Evolutionary conservation across 2,113 vertebrate genomes (phyloP).

Genomic region (Litocranius walleri): DNA sequence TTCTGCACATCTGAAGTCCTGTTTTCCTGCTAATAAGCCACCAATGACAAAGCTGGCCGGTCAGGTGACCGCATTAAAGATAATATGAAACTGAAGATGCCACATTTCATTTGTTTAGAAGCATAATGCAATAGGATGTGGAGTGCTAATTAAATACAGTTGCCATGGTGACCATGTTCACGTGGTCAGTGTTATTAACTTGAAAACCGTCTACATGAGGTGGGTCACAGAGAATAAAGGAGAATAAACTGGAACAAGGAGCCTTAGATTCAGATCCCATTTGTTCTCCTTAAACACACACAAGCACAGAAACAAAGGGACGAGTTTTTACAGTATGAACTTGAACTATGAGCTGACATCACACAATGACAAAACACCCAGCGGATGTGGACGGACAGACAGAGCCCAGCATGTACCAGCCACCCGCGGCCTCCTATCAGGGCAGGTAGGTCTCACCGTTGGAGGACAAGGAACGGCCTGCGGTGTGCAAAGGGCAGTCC

Average conservation of each 20-base stretch:
- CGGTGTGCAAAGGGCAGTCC: neutral
- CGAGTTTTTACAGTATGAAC: rapidly evolving
- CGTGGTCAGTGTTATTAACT: slow-evolving; percentile 55
- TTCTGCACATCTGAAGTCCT: neutral
- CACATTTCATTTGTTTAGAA: slow-evolving; percentile 67
- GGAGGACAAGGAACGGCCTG: neutral
- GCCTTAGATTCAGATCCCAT: neutral
- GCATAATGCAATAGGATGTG: slow-evolving; percentile 67
- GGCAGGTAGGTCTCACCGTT: neutral
- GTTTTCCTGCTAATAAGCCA: neutral
- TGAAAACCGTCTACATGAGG: neutral
- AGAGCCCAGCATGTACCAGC: neutral
- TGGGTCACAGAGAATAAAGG: neutral
- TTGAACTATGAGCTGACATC: rapidly evolving
- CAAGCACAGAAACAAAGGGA: too few species aligned
- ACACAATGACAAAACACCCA: rapidly evolving
- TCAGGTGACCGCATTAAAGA: slow-evolving; percentile 29
- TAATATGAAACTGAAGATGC: slow-evolving; percentile 45
- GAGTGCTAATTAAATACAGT: slow-evolving; percentile 75
- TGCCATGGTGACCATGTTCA: slow-evolving; percentile 72
- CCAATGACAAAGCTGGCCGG: neutral
- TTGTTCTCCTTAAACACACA: neutral
- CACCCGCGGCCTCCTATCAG: neutral
- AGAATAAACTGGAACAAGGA: neutral
- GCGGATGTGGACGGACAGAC: neutral